Conservation (phyloP, 1,140 invertebrate genomes). For the Popillia japonica region DNA sequence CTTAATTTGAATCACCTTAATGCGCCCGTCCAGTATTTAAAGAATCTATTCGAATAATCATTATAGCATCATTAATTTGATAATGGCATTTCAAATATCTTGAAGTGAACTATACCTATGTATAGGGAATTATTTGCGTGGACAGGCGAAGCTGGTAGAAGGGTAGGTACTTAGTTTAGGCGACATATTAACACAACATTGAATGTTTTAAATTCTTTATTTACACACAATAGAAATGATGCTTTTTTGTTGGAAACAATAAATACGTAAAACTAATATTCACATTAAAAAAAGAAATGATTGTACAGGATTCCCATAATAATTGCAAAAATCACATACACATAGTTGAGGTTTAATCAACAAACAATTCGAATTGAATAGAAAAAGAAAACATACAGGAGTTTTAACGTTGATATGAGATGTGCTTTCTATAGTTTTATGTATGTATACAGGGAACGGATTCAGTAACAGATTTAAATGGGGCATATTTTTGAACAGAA, state of each 20-base stretch:
- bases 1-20: too few relatives aligned
- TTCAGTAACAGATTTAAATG: background rate
- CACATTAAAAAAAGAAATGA: slow-evolving; percentile 50
- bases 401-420: slow-evolving; percentile 23
- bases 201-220: slow-evolving; percentile 47
- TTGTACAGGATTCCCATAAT: slow-evolving; percentile 2
- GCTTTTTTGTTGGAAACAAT: slow-evolving; percentile 48
- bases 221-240: slow-evolving; percentile 54
- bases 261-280: slow-evolving; percentile 52
- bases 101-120: too few relatives aligned
- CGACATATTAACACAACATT: background rate
- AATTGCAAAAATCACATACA: slow-evolving; percentile 51
- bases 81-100: too few relatives aligned
- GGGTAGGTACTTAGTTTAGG: too few relatives aligned
- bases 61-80: too few relatives aligned
- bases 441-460: slow-evolving; percentile 4
- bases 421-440: background rate
- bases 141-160: too few relatives aligned
- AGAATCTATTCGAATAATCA: too few relatives aligned
- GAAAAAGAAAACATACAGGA: background rate
- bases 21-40: too few relatives aligned
- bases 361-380: background rate
- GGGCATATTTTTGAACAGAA: slow-evolving; percentile 5
- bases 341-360: slow-evolving; percentile 20
- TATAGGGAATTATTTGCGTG: too few relatives aligned